Base-by-base conservation (phyloP, 2,797 vertebrate species). In the Propithecus deckenii region DNA sequence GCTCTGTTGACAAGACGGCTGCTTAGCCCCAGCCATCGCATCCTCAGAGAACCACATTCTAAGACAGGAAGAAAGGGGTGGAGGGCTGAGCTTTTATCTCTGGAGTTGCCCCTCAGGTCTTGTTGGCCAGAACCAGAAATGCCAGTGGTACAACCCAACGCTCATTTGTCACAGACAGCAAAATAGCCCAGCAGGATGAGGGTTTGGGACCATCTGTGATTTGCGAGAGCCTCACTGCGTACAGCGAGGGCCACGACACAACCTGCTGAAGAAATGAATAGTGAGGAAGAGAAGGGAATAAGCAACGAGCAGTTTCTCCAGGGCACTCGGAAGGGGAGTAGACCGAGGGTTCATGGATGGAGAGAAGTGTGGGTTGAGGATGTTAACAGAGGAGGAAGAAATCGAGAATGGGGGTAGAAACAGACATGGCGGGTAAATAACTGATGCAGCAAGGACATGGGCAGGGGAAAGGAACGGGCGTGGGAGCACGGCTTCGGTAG, bases 211-310 rank as follows among this genome's bases (percentile, higher is more conserved):
- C 28, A 0, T 6, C 1, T 0, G 46, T 79, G 46, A 14, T 7
- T 1, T 46, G n/a, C 5, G 35, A 13, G 25, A 38, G 52, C 1
- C 0, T 32, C 4, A 0, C 57, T 5, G 25, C 13, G 74, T 8
- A 20, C 65, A 0, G 5, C 1, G 69, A 22, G 43, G 35, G 18
- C 50, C 22, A 9, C 4, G 9, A 18, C 35, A 13, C 61, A 12
- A 18, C 8, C 11, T 3, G 11, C 55, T 50, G 4, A 57, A 20
- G 63, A n/a, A 7, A 22, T 11, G 35, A 88, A 23, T 0, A 1
- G 32, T 2, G 14, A 67, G 63, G 50, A 78, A 43, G 55, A 50
- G 30, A 50, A 23, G 0, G 5, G 35, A 30, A 25, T 43, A 28
- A 18, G 67, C n/a, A 74, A 72, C 32, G 28, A 35, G 15, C 46